Evolutionary conservation across 2,797 vertebrate genomes (phyloP), one percentile per base, ranked within the genome.

Genomic region (Babyrousa celebensis): DNA sequence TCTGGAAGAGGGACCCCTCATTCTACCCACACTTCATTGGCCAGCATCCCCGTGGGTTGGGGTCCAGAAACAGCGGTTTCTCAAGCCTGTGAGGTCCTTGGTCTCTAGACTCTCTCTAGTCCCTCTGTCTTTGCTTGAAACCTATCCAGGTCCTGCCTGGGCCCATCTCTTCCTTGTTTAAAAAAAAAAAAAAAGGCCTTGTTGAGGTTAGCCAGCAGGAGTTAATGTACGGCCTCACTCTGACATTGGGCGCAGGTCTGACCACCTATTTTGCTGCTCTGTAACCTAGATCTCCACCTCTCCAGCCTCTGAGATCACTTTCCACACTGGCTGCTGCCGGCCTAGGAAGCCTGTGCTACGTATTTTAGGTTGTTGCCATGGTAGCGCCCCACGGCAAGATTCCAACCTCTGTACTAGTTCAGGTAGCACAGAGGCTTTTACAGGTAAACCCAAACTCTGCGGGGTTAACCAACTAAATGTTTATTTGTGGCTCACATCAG

Each of bases 241-340:
- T 48, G 43, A 48, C 58, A 12, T 1, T 15, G 40, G 79, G 54
- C 25, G 2, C 21, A 10, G 48, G 36, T 94, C 63, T 80, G 40
- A 48, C 29, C 52, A 63, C n/a, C 5, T 58, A 2, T 58, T 94
- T 89, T 58, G 70, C 87, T 52, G 5, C 21, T 17, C 0, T 60
- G 8, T 74, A 23, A 60, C 6, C 1, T 5, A 87, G 65, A 75
- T 23, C 17, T 60, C 79, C 85, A 15, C 74, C 32, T 91, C 89
- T 60, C 52, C 52, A 83, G 62, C 52, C 56, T 79, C 85, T 58
- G 29, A 58, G 32, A 65, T 63, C 70, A 52, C 1, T 62, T 36
- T 93, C 80, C 60, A 80, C 62, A 27, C 52, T 36, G 87, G 48
- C 75, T 79, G 20, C 83, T 93, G 68, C 54, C 96, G 89, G 48